A percentile compares a stretch with the other conserved stretches of the same genome.
Conservation (phyloP, 2,113 vertebrate genomes). For the Epinephelus fuscoguttatus region DNA sequence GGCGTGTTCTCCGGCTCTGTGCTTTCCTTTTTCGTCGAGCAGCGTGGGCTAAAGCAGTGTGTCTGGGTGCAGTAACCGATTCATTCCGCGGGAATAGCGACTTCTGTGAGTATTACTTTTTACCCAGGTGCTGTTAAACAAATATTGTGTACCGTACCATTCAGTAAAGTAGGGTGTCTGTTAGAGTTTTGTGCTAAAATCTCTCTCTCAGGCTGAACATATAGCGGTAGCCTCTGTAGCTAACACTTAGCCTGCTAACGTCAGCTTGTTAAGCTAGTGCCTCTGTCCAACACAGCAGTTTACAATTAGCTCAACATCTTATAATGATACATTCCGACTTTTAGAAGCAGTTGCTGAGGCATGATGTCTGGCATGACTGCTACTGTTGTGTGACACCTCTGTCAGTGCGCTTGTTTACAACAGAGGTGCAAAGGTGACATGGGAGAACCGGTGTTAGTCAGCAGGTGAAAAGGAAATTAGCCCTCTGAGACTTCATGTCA, state of each 20-base stretch:
- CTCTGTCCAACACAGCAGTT: conserved; percentile 3
- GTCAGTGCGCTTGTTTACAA: background rate
- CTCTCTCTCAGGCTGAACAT: too few species aligned
- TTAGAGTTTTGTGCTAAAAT: background rate
- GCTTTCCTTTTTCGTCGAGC: conserved; percentile 50
- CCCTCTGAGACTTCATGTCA: background rate
- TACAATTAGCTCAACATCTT: background rate
- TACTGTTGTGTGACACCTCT: background rate
- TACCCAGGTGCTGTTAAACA: accelerated
- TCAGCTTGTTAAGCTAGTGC: conserved; percentile 49
- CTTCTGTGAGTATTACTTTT: conserved; percentile 72
- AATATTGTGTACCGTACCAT: background rate
- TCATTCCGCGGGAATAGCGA: conserved; percentile 46
- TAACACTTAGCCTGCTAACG: conserved; percentile 60
- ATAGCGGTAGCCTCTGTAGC: conserved; percentile 18
- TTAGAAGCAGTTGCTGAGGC: background rate
- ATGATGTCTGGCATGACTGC: background rate
- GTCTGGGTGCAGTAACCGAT: conserved; percentile 41
- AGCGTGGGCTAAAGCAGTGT: conserved; percentile 64
- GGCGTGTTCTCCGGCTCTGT: background rate
- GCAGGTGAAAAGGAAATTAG: background rate
- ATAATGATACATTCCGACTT: background rate
- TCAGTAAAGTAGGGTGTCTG: background rate
- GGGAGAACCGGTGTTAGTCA: background rate
- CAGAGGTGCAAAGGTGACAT: background rate